Evolutionary conservation across 2,888 invertebrate genomes (phyloP).

Genomic region (Drosophila emarginata): DNA sequence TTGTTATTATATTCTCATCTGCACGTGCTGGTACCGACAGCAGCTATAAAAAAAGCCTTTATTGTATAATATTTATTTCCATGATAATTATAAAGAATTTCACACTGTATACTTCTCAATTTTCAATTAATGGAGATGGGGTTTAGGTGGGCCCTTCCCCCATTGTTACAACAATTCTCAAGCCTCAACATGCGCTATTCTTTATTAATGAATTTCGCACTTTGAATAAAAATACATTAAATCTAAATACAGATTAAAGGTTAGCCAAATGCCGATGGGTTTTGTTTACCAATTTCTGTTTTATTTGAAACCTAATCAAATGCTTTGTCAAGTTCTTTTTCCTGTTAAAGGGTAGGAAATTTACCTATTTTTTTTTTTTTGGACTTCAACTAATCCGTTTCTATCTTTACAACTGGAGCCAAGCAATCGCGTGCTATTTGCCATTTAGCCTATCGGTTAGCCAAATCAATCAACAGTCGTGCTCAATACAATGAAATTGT

Average conservation of each 20-base stretch:
- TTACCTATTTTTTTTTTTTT: background rate
- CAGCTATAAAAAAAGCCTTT: slow-evolving; percentile 18
- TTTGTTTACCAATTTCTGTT: background rate
- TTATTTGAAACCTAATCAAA: background rate
- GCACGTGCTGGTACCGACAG: slow-evolving; percentile 36
- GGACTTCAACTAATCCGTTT: background rate
- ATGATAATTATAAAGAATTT: slow-evolving; percentile 35
- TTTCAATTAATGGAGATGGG: slow-evolving; percentile 16
- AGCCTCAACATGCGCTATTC: background rate
- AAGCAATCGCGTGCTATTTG: slow-evolving; percentile 30
- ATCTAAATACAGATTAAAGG: background rate
- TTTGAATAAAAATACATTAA: background rate
- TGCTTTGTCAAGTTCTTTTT: background rate
- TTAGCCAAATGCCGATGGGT: background rate
- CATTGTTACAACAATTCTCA: slow-evolving; percentile 11
- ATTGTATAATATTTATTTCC: slow-evolving; percentile 20
- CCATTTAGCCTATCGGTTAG: slow-evolving; percentile 27
- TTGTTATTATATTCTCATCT: slow-evolving; percentile 11
- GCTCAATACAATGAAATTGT: slow-evolving; percentile 28
- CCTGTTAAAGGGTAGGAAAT: background rate
- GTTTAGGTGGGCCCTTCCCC: background rate
- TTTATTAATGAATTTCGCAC: slow-evolving; percentile 5
- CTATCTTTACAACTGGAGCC: slow-evolving; percentile 40
- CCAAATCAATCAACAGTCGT: slow-evolving; percentile 48
- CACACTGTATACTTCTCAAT: slow-evolving; percentile 21